Base-by-base conservation (phyloP, 2,888 invertebrate species). In the Colletes collaris region DNA sequence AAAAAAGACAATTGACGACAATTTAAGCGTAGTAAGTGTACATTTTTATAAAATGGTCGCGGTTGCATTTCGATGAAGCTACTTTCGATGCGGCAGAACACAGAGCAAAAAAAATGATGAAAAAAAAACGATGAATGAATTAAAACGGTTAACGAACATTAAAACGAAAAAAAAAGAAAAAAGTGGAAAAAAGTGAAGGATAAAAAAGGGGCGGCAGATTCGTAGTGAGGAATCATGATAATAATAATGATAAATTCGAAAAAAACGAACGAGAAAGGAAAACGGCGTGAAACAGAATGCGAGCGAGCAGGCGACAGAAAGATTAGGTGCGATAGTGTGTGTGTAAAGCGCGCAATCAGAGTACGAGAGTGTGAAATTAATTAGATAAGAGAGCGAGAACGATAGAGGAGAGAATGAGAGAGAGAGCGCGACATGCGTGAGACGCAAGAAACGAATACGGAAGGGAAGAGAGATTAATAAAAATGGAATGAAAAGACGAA, bases 41-140 rank as follows among this genome's bases (percentile, higher is more conserved):
- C 90, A 90, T 91, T 92, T 91, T 88, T 83, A 88, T 91, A 79
- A 92, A 90, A 49, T 53, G 92, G 89, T 92, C 90, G 91, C 89
- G 90, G 90, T 89, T 92, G 90, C 91, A 90, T 90, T 91, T 90
- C 88, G 86, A 90, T 76, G 75, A 76, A 77, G 78, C 73, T 63
- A 78, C 70, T 67, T 88, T 88, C 83, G 86, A 89, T 87, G 88
- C 89, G 89, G 87, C 87, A 87, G 69, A 79, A 67, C 75, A 73
- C 53, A 67, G 74, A 60, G 62, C 53, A 40, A 53, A 37, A 27
- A 55, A 2, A 27, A 27, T 16, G 16, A 16, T 16, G 16, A 35
- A 40, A 67, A 10, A 66, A 59, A 16, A 56, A 59, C 46, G 66
- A 69, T 46, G 16, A 49, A 60, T 1, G 40, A 8, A 37, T 40